These are phyloP conservation scores for Eurystomus glaucurus DNA, from an alignment of 2,797 vertebrate genomes.

Conservation along the genomic window DNA sequence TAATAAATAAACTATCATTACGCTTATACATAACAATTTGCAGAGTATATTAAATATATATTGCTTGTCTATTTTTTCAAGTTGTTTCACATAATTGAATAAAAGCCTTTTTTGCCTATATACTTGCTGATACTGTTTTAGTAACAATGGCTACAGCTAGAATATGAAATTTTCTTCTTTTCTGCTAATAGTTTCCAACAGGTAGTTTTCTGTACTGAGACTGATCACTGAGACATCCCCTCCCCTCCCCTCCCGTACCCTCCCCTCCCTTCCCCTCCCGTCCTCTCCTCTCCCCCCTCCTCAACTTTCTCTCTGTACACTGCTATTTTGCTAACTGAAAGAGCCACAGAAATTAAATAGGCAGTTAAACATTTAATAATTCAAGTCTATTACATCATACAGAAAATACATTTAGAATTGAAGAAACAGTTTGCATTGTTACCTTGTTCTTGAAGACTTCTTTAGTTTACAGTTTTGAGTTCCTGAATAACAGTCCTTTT, in stretches of 20 bases:
- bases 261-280: background rate
- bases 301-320: background rate
- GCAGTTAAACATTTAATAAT: background rate
- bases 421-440: background rate
- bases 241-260: too few relatives aligned
- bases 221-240: too few relatives aligned
- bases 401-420: background rate
- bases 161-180: background rate
- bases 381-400: background rate
- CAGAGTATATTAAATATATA: background rate
- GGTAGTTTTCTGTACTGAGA: background rate
- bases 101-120: fast-evolving
- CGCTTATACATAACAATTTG: background rate
- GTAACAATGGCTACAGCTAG: background rate
- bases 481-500: background rate
- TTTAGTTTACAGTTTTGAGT: background rate
- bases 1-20: background rate
- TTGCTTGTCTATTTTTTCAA: background rate
- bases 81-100: background rate
- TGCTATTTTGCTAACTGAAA: background rate
- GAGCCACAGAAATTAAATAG: background rate
- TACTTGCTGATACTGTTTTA: background rate
- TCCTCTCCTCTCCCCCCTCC: too few relatives aligned
- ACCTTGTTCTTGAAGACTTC: background rate
- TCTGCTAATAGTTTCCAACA: background rate